Evolutionary conservation across 2,888 invertebrate genomes (phyloP).

Genomic region (Oxycera nigricornis): DNA sequence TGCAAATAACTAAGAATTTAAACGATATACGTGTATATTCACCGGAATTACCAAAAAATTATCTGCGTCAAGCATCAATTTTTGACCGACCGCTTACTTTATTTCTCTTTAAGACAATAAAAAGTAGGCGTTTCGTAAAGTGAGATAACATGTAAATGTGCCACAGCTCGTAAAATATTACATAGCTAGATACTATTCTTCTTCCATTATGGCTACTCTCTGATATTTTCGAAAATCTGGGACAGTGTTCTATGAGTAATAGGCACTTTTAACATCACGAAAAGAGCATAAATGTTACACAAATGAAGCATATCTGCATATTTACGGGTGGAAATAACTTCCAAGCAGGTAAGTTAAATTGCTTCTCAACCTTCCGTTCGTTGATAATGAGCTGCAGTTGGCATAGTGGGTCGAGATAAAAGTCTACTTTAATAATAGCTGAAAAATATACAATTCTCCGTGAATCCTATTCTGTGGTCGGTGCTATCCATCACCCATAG

Average conservation of each 20-base stretch:
- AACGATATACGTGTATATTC: no score
- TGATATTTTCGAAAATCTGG: not conserved
- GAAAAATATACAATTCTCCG: not conserved
- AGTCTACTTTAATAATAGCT: not conserved
- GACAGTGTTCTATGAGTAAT: not conserved
- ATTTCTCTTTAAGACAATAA: no score
- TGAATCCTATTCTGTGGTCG: not conserved
- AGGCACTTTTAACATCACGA: not conserved
- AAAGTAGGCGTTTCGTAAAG: no score
- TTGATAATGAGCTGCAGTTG: conserved; percentile 3
- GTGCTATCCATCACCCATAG: not conserved
- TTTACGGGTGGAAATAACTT: not conserved
- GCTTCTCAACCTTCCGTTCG: not conserved
- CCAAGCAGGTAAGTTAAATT: not conserved
- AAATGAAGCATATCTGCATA: not conserved
- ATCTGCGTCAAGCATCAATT: no score
- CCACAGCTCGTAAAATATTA: not conserved
- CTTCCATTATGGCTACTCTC: not conserved
- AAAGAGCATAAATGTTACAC: not conserved
- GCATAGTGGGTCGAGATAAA: conserved; percentile 4
- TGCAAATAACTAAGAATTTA: no score
- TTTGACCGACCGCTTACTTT: no score
- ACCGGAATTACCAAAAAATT: no score
- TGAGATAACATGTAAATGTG: no score
- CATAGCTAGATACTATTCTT: not conserved